phyloP scores from a whole-genome alignment of 2,888 invertebrate genomes.

The Lottia scabra region DNA sequence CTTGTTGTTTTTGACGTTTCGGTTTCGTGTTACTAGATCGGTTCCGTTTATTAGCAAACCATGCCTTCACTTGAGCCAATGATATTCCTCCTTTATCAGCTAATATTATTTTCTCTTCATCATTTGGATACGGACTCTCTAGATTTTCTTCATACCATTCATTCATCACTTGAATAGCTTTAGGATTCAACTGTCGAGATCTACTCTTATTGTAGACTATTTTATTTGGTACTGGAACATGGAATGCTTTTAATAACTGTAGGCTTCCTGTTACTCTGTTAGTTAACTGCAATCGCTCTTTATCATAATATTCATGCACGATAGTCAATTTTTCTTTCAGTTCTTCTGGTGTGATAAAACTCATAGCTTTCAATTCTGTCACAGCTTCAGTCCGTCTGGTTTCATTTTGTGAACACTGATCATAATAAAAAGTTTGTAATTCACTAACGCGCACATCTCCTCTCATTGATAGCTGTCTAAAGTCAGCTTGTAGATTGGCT shows the following conservation, averaged over 20 bases:
- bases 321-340: slow-evolving; percentile 37
- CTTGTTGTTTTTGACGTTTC: slow-evolving; percentile 52
- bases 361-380: slow-evolving; percentile 36
- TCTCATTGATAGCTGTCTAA: slow-evolving; percentile 46
- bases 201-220: slow-evolving; percentile 36
- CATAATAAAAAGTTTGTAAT: slow-evolving; percentile 54
- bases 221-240: slow-evolving; percentile 33
- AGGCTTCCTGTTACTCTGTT: slow-evolving; percentile 52
- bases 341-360: slow-evolving; percentile 31
- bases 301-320: slow-evolving; percentile 48
- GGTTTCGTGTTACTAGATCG: slow-evolving; percentile 62
- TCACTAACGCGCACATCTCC: slow-evolving; percentile 48
- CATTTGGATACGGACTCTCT: slow-evolving; percentile 59
- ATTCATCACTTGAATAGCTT: slow-evolving; percentile 52
- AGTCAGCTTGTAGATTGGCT: slow-evolving; percentile 57
- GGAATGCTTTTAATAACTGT: slow-evolving; percentile 48
- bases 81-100: slow-evolving; percentile 53
- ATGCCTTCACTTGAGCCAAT: slow-evolving; percentile 60
- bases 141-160: slow-evolving; percentile 58
- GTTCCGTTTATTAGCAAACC: slow-evolving; percentile 65
- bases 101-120: slow-evolving; percentile 54
- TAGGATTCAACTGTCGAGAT: slow-evolving; percentile 47
- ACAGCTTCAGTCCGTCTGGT: slow-evolving; percentile 51
- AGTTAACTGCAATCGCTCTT: slow-evolving; percentile 53
- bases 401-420: slow-evolving; percentile 50